Conservation (phyloP, 2,797 vertebrate species). For the Micrastur ruficollis region DNA sequence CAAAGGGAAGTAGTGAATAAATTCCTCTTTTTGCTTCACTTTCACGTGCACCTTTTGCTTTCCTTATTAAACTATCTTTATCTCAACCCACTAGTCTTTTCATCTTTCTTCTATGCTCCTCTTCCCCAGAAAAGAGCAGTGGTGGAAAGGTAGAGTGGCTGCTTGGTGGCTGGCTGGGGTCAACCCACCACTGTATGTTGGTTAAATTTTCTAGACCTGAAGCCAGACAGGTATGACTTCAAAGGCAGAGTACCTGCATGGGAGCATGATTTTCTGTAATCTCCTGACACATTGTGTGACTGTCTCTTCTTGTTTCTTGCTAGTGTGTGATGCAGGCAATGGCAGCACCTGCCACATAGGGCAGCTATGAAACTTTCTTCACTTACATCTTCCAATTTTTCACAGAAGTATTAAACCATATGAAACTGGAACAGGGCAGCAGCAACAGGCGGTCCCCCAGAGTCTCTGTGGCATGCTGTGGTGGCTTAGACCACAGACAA, state of each 20-base stretch:
- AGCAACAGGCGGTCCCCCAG: background rate
- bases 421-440: background rate
- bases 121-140: background rate
- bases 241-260: background rate
- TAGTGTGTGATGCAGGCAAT: background rate
- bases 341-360: background rate
- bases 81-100: background rate
- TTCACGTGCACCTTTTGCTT: background rate
- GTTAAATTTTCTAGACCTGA: background rate
- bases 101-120: background rate
- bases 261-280: background rate
- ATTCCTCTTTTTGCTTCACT: background rate
- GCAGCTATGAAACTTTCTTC: background rate
- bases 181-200: background rate
- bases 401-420: background rate
- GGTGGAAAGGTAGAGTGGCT: background rate
- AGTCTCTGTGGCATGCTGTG: background rate
- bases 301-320: background rate
- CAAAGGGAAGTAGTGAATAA: background rate
- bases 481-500: background rate
- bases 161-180: background rate
- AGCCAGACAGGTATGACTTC: background rate
- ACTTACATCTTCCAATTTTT: background rate
- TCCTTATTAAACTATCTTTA: background rate
- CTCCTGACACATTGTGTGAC: background rate